These are phyloP conservation scores for Hyperoodon ampullatus DNA, from an alignment of 2,113 vertebrate species.

Conservation along the genomic window DNA sequence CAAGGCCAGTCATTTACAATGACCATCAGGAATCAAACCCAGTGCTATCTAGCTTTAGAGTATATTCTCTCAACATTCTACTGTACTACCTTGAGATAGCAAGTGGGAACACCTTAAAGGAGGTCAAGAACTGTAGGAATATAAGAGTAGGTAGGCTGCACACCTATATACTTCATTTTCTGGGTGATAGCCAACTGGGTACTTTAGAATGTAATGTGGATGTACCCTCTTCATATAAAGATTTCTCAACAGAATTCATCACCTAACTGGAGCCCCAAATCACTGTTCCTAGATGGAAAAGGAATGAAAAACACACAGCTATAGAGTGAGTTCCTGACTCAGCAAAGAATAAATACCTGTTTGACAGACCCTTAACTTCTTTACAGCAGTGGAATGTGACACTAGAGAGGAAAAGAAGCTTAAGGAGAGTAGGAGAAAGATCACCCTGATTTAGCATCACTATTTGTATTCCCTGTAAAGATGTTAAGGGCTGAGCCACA, in stretches of 20 bases:
- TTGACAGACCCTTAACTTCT: conserved; percentile 58
- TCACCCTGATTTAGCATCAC: conserved; percentile 50
- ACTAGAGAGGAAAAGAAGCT: background rate
- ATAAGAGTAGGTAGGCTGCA: background rate
- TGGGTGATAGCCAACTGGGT: background rate
- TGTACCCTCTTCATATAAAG: background rate
- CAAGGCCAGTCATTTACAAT: background rate
- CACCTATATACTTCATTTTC: background rate
- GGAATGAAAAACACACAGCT: background rate
- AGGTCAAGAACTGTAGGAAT: background rate
- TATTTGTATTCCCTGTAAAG: conserved; percentile 55
- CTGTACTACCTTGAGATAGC: background rate
- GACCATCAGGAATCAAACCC: background rate
- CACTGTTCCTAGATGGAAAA: background rate
- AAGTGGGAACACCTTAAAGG: background rate
- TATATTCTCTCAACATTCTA: background rate
- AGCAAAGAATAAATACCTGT: conserved; percentile 74
- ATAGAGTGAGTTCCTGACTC: conserved; percentile 63
- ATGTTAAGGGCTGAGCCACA: conserved; percentile 1
- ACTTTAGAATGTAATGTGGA: background rate
- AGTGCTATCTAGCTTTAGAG: background rate
- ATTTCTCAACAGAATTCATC: conserved; percentile 48
- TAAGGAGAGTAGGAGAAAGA: background rate
- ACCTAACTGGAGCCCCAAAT: conserved; percentile 35
- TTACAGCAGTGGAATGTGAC: conserved; percentile 45